A percentile compares a stretch with the other conserved stretches of the same genome.
phyloP scores from a whole-genome alignment of 2,797 vertebrate species.

The Aselliscus stoliczkanus region DNA sequence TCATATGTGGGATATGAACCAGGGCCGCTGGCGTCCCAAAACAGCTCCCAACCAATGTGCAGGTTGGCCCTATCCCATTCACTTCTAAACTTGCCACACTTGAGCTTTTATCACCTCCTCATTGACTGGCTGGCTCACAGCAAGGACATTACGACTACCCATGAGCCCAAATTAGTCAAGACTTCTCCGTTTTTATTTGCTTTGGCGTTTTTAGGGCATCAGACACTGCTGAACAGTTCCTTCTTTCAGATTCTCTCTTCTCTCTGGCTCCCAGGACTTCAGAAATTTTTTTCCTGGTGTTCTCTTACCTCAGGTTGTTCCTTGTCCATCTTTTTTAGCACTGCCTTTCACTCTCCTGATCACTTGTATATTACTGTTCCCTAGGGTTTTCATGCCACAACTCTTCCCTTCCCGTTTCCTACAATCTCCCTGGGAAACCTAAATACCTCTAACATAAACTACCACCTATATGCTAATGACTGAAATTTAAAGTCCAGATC shows the following conservation, averaged over 20 bases:
- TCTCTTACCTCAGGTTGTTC: background rate
- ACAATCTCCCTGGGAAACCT: background rate
- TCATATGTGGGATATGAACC: too few species aligned
- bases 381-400: background rate
- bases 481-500: background rate
- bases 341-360: background rate
- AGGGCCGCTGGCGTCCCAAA: too few species aligned
- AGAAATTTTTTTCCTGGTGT: background rate
- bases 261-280: background rate
- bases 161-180: background rate
- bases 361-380: background rate
- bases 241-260: background rate
- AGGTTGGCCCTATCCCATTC: too few species aligned
- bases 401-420: background rate
- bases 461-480: background rate
- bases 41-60: too few species aligned
- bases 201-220: background rate
- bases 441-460: background rate
- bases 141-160: background rate
- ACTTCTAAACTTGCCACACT: background rate
- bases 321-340: background rate
- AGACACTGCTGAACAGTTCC: background rate
- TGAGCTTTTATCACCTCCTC: background rate
- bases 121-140: background rate
- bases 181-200: background rate